Conservation (phyloP, 2,888 invertebrate species). For the Thysanoteuthis rhombus region DNA sequence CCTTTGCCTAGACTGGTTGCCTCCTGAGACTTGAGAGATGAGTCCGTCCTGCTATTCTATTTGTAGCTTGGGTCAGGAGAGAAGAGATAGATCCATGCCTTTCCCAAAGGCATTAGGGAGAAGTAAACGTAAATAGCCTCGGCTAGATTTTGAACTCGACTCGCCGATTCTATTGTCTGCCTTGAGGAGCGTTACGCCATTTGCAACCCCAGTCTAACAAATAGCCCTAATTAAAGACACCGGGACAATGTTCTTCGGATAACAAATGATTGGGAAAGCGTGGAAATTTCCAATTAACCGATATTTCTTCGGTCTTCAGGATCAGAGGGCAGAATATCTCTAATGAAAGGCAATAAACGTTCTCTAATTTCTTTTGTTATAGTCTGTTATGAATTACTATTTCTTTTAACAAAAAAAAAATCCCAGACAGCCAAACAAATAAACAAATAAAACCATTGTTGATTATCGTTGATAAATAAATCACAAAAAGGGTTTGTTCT, state of each 20-base stretch:
- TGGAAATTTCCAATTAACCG: neutral
- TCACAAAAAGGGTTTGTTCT: neutral
- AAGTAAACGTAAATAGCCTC: too few relatives aligned
- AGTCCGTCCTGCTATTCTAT: too few relatives aligned
- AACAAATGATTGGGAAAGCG: neutral
- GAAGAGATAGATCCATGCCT: too few relatives aligned
- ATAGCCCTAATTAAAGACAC: neutral
- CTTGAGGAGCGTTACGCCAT: too few relatives aligned
- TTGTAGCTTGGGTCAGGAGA: too few relatives aligned
- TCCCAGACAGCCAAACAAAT: neutral
- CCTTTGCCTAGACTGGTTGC: too few relatives aligned
- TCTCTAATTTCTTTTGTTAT: neutral
- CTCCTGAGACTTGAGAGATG: too few relatives aligned
- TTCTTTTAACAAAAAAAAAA: neutral
- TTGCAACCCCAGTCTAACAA: neutral
- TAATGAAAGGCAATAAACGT: neutral
- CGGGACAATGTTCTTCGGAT: neutral
- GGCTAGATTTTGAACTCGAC: too few relatives aligned
- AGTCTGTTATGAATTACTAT: neutral
- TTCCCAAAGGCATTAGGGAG: too few relatives aligned
- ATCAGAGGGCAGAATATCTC: neutral
- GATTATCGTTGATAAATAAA: neutral
- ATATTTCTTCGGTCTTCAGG: neutral
- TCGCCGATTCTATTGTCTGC: too few relatives aligned
- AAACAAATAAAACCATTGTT: neutral